phyloP scores from a whole-genome alignment of 2,797 vertebrate genomes.

The Ceryle rudis region DNA sequence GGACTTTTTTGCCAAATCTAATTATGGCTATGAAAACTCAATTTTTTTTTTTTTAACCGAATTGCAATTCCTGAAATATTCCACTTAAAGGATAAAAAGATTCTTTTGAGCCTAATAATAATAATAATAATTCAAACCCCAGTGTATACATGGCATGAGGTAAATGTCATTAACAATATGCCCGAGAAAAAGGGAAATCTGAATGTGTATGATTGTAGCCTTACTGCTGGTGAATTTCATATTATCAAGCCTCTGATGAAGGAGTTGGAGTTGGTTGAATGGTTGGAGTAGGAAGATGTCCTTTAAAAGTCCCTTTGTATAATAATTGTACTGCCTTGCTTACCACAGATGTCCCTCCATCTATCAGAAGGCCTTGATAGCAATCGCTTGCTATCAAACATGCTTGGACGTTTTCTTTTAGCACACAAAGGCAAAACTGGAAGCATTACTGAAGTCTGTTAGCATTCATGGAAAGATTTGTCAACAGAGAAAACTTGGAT shows the following conservation, averaged over 20 bases:
- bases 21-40: not conserved
- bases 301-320: not conserved
- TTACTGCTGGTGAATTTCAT: not conserved
- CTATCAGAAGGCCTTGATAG: not conserved
- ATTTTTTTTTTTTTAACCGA: not conserved
- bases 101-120: not conserved
- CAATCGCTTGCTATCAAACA: conserved; percentile 37
- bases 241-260: conserved; percentile 28
- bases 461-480: conserved; percentile 73
- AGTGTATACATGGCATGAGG: not conserved
- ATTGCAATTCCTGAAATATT: not conserved
- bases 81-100: not conserved
- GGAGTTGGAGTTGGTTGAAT: not conserved
- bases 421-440: conserved; percentile 44
- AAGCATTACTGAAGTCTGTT: conserved; percentile 68
- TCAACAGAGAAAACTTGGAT: conserved; percentile 59
- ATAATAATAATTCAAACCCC: not conserved
- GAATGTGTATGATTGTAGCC: not conserved
- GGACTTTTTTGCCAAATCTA: not conserved
- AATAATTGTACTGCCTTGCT: not conserved
- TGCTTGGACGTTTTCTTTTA: conserved; percentile 5
- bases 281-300: not conserved
- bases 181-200: conserved; percentile 13
- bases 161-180: conserved; percentile 29
- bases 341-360: not conserved